Percentiles rank a stretch among this genome's conserved stretches.
Conservation (phyloP, 2,797 vertebrate species). For the Epinephelus awoara region DNA sequence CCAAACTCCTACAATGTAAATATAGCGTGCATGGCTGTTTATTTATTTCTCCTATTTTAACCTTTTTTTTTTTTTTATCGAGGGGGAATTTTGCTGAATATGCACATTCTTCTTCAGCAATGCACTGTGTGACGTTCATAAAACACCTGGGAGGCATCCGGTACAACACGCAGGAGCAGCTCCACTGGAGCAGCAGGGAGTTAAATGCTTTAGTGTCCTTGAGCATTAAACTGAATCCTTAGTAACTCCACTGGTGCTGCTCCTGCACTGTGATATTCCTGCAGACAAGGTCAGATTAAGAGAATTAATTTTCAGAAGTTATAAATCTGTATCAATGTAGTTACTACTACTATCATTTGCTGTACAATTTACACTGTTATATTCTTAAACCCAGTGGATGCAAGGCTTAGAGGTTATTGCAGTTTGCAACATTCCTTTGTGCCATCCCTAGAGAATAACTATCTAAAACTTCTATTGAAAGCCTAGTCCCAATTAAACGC, state of each 20-base stretch:
- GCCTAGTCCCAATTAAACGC: too few species aligned
- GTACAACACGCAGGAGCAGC: slow-evolving; percentile 23
- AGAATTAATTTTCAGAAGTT: slow-evolving; percentile 5
- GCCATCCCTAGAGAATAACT: too few species aligned
- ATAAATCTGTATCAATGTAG: neutral
- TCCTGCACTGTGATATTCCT: slow-evolving; percentile 14
- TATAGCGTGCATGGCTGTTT: slow-evolving; percentile 70
- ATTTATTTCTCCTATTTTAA: slow-evolving; percentile 36
- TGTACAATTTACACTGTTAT: neutral
- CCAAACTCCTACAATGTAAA: slow-evolving; percentile 98
- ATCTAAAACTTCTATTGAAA: too few species aligned
- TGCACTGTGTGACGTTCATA: slow-evolving; percentile 38
- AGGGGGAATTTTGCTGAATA: slow-evolving; percentile 38
- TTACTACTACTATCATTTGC: neutral
- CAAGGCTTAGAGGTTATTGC: neutral
- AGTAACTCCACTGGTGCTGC: slow-evolving; percentile 17
- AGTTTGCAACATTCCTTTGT: too few species aligned
- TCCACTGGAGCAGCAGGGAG: slow-evolving; percentile 26
- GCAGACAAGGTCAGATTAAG: neutral
- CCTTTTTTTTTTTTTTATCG: slow-evolving; percentile 19
- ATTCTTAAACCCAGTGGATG: neutral
- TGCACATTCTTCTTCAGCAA: slow-evolving; percentile 35
- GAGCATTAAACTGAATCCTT: slow-evolving; percentile 32
- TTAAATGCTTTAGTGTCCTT: slow-evolving; percentile 43
- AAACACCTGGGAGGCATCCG: slow-evolving; percentile 53